Conservation (phyloP, 1,140 invertebrate genomes). For the Drosophila nigromelanica region DNA sequence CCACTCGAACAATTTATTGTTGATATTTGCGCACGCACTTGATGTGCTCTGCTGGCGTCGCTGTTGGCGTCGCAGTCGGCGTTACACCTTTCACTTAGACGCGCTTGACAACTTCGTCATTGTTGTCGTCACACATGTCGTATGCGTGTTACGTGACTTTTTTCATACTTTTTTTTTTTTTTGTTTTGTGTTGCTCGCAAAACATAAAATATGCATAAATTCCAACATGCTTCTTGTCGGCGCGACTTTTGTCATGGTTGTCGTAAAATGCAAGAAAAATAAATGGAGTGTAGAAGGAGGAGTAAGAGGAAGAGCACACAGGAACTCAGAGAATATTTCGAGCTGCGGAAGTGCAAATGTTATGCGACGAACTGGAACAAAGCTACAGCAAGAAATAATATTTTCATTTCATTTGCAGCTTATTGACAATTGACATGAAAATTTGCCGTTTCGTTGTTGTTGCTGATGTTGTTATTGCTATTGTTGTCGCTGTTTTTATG, state of each 20-base stretch:
- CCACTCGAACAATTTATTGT: conserved; percentile 63
- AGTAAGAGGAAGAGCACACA: not conserved
- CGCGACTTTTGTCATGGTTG: conserved; percentile 26
- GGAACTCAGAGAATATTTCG: conserved; percentile 28
- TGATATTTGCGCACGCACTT: conserved; percentile 76
- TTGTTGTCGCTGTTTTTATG: conserved; percentile 63
- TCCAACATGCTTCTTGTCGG: conserved; percentile 58
- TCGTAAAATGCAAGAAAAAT: conserved; percentile 63
- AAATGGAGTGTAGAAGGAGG: not conserved
- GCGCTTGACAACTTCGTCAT: conserved; percentile 47
- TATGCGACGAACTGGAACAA: conserved; percentile 37
- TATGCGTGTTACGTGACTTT: conserved; percentile 73
- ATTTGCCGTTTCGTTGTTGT: conserved; percentile 18
- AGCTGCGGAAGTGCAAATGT: conserved; percentile 60
- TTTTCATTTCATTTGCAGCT: conserved; percentile 84
- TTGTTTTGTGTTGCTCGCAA: conserved; percentile 12
- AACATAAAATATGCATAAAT: conserved; percentile 82
- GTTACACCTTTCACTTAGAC: conserved; percentile 47
- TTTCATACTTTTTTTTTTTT: conserved; percentile 17
- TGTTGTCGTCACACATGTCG: conserved; percentile 61
- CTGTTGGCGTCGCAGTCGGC: conserved; percentile 11
- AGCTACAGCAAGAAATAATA: conserved; percentile 63
- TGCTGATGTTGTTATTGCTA: conserved; percentile 49
- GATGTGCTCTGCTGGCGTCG: conserved; percentile 15
- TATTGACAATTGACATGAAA: conserved; percentile 83